Evolutionary conservation across 2,888 invertebrate species (phyloP).

Genomic region (Eupithecia exiguata): DNA sequence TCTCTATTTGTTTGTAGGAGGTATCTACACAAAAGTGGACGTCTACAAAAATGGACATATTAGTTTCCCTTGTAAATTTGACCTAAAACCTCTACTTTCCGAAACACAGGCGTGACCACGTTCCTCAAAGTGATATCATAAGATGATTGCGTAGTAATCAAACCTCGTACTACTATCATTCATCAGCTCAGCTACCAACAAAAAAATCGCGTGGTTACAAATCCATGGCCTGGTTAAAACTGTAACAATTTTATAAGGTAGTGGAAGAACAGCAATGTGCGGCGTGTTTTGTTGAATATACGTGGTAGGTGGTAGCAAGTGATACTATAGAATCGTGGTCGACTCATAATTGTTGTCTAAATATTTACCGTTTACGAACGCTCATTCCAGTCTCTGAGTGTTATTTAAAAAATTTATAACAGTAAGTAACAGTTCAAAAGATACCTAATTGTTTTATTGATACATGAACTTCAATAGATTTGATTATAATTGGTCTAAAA

Average conservation of each 20-base stretch:
- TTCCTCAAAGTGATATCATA: constrained; percentile 77
- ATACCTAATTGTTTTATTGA: constrained; percentile 28
- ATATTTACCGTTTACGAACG: constrained; percentile 74
- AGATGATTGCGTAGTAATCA: constrained; percentile 76
- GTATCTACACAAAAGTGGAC: not conserved
- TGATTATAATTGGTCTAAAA: constrained; percentile 19
- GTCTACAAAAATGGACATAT: not conserved
- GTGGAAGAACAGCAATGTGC: constrained; percentile 49
- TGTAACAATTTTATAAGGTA: not conserved
- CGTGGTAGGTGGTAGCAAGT: constrained; percentile 45
- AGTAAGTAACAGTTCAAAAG: constrained; percentile 28
- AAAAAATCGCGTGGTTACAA: constrained; percentile 34
- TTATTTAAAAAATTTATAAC: constrained; percentile 53
- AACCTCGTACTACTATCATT: constrained; percentile 56
- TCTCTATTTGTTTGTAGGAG: too few relatives aligned
- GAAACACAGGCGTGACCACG: constrained; percentile 68
- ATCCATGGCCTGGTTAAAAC: constrained; percentile 51
- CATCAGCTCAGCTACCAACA: constrained; percentile 37
- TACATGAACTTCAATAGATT: constrained; percentile 26
- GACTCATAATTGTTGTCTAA: constrained; percentile 79
- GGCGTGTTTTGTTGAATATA: not conserved
- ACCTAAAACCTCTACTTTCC: constrained; percentile 54
- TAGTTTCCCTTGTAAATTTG: not conserved
- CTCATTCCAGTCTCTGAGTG: constrained; percentile 59
- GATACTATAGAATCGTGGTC: constrained; percentile 66